Base-by-base conservation (phyloP, 1,140 invertebrate species). In the Zaprionus taronus region DNA sequence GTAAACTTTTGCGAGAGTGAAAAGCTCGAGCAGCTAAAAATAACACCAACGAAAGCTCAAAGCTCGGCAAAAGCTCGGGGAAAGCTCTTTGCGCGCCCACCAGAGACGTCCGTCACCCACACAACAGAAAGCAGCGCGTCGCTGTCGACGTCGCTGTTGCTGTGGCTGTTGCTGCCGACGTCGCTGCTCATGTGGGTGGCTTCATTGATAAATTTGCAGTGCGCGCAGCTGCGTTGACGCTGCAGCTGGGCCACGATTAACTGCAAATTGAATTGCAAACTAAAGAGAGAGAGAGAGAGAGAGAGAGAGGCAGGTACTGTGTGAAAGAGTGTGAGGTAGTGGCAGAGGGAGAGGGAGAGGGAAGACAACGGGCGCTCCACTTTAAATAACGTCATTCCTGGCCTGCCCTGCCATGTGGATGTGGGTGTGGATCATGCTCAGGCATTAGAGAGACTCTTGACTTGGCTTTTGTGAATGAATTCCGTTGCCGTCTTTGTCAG, bases 261-360 rank as follows among this genome's bases (percentile, higher is more conserved):
- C 79, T 91, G 87, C 83, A 82, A 91, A 91, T 91, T 91, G 83
- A 91, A 91, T 91, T 84, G 87, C 87, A 83, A 81, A 74, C 87
- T 91, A 83, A 47, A 69, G 68, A 34, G 20, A 9, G n/a, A n/a
- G n/a, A n/a, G 56, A 26, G 58, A 28, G 5, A 49, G 26, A 44
- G 17, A 20, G n/a, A 47, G 31, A 34, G 31, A 34, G 28, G 15
- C 9, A 14, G 47, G 47, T 47, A 38, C 1, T 44, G 58, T 11
- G 38, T 1, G 56, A 55, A 12, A 31, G 1, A 56, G 47, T 36
- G 38, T 55, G 24, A 28, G 65, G 60, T 36, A 47, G 47, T 22
- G 60, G 26, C 15, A 6, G 28, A 14, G 14, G 22, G 67, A 26
- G 22, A 24, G 41, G 17, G 26, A 34, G 53, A 28, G 73, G 15